Conservation (phyloP, 2,113 vertebrate species). For the Channa maculata region DNA sequence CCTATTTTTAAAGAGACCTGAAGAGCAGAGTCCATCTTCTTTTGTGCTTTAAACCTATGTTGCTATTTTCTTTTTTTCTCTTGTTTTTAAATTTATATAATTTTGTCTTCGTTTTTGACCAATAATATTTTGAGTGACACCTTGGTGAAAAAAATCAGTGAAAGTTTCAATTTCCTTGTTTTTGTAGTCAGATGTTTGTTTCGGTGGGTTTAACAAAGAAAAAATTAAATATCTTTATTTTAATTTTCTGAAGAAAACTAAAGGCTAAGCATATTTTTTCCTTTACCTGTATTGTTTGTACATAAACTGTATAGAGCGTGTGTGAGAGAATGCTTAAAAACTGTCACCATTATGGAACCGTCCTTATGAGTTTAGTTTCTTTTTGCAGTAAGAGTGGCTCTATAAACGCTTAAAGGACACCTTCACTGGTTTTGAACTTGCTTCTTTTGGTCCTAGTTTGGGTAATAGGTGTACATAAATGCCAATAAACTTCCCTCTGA, state of each 20-base stretch:
- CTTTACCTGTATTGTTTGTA: conserved; percentile 67
- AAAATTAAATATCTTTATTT: conserved; percentile 35
- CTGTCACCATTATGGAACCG: conserved; percentile 61
- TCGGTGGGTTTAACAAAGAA: conserved; percentile 33
- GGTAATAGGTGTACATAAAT: too few species aligned
- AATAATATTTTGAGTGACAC: conserved; percentile 67
- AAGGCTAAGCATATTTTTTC: conserved; percentile 19
- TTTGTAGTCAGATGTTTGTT: conserved; percentile 52
- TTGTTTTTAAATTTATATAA: conserved; percentile 46
- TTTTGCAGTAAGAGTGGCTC: conserved; percentile 47
- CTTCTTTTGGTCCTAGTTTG: too few species aligned
- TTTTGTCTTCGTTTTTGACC: conserved; percentile 68
- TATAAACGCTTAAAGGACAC: conserved; percentile 6
- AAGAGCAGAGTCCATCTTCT: conserved; percentile 69
- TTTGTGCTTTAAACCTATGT: conserved; percentile 73
- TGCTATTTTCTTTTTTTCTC: conserved; percentile 56
- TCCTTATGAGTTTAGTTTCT: conserved; percentile 36
- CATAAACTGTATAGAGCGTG: conserved; percentile 72
- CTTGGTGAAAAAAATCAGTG: conserved; percentile 47
- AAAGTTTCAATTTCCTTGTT: conserved; percentile 69
- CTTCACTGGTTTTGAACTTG: too few species aligned
- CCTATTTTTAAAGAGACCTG: conserved; percentile 47
- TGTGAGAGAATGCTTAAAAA: conserved; percentile 64
- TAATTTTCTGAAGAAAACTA: conserved; percentile 27
- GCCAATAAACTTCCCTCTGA: too few species aligned